Percentiles rank a stretch among this genome's conserved stretches.
These are phyloP conservation scores for Morone saxatilis DNA, from an alignment of 2,113 vertebrate genomes.

Conservation along the genomic window DNA sequence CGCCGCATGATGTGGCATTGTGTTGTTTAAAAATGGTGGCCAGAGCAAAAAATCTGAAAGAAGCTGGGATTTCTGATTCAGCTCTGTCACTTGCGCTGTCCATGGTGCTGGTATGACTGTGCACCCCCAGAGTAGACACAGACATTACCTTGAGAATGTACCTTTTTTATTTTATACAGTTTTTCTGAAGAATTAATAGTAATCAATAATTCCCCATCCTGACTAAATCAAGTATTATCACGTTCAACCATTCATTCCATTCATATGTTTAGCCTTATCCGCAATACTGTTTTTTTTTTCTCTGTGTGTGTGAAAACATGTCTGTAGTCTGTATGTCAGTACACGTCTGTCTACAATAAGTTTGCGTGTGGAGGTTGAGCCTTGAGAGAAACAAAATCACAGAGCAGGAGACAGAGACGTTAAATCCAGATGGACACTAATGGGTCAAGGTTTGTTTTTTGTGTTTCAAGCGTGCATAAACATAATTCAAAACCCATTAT, in stretches of 20 bases:
- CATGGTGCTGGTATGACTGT: conserved; percentile 49
- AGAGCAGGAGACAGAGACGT: conserved; percentile 19
- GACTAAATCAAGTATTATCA: not conserved
- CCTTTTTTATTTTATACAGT: too few species aligned
- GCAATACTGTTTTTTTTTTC: not conserved
- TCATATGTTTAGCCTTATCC: not conserved
- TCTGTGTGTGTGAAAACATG: not conserved
- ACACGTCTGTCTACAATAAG: not conserved
- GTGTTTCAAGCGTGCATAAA: conserved; percentile 39
- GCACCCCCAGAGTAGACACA: not conserved
- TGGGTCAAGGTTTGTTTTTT: conserved; percentile 73
- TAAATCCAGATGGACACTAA: conserved; percentile 67
- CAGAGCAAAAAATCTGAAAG: not conserved
- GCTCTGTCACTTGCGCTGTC: conserved; percentile 13
- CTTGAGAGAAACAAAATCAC: conserved; percentile 23
- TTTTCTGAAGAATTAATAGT: too few species aligned
- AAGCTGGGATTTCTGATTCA: not conserved
- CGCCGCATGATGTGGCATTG: too few species aligned
- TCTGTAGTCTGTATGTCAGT: not conserved
- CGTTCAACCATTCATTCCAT: too few species aligned
- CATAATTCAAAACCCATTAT: conserved; percentile 63
- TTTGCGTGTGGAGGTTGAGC: conserved; percentile 20
- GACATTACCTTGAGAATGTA: not conserved
- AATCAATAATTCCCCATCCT: too few species aligned
- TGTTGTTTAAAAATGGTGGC: not conserved